Percentiles rank a stretch among this genome's conserved stretches.
These are phyloP conservation scores for Tribolium castaneum DNA, from an alignment of 1,140 invertebrate species.

Conservation along the genomic window DNA sequence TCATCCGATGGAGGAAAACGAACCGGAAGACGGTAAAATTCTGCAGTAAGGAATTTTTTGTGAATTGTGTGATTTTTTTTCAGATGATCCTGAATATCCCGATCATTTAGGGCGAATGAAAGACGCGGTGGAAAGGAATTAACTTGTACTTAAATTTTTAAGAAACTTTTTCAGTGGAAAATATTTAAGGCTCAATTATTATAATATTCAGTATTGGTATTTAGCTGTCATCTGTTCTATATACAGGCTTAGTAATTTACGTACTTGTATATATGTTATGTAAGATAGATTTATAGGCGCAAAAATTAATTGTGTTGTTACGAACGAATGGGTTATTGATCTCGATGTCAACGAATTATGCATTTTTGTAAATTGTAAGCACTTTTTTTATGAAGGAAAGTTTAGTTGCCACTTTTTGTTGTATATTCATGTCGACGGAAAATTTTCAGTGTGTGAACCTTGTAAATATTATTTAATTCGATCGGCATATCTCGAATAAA, in stretches of 20 bases:
- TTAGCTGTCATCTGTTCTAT: not conserved
- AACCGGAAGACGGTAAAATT: slow-evolving; percentile 30
- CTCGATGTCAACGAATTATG: not conserved
- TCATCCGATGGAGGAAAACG: slow-evolving; percentile 6
- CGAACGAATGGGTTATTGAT: not conserved
- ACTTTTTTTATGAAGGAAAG: not conserved
- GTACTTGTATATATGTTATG: slow-evolving; percentile 11
- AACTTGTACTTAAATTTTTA: slow-evolving; percentile 20
- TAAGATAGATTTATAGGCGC: not conserved
- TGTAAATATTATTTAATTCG: slow-evolving; percentile 36
- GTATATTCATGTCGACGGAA: not conserved
- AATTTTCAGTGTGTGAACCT: slow-evolving; percentile 8
- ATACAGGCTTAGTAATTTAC: not conserved
- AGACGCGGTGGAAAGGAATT: slow-evolving; percentile 19
- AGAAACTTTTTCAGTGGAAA: not conserved
- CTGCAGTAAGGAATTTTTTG: not conserved
- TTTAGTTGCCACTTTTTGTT: slow-evolving; percentile 4
- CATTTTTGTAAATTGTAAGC: slow-evolving; percentile 14
- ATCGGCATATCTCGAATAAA: slow-evolving; percentile 16
- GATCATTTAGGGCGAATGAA: slow-evolving; percentile 4
- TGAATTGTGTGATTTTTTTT: not conserved
- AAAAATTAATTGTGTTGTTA: not conserved
- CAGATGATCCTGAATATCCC: slow-evolving; percentile 22
- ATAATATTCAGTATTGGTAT: slow-evolving; percentile 24
- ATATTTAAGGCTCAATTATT: slow-evolving; percentile 19